These are phyloP conservation scores for Tricholaema leucomelas DNA, from an alignment of 2,113 vertebrate genomes.

Conservation along the genomic window DNA sequence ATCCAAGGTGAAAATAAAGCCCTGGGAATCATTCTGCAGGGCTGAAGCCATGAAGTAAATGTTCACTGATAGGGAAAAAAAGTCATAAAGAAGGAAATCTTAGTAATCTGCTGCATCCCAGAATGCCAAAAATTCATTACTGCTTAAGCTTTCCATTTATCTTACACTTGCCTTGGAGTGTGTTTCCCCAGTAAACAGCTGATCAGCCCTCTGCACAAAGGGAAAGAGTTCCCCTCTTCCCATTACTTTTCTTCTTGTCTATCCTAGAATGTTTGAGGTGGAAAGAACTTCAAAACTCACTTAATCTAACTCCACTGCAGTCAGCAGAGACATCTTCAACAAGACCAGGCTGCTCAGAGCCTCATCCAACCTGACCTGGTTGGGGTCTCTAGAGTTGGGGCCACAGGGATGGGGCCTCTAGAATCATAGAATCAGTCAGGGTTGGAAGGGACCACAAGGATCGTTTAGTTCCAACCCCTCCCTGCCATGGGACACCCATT, in stretches of 20 bases:
- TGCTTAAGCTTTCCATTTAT: background rate
- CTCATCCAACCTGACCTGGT: no score
- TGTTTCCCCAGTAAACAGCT: conserved; percentile 3
- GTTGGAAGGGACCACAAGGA: no score
- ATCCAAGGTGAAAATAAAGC: background rate
- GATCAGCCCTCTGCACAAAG: conserved; percentile 44
- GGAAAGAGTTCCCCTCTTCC: conserved; percentile 27
- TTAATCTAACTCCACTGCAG: no score
- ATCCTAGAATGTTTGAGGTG: no score
- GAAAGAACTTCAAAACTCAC: no score
- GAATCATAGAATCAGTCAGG: no score
- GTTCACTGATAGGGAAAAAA: background rate
- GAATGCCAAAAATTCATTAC: background rate
- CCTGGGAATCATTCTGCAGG: background rate
- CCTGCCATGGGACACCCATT: no score
- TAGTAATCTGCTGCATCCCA: background rate
- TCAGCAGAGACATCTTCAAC: no score
- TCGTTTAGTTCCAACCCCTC: no score
- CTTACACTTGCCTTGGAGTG: background rate
- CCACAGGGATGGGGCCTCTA: background rate
- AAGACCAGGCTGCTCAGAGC: no score
- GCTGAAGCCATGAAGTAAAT: background rate
- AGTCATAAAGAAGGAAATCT: background rate
- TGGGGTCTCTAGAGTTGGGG: no score
- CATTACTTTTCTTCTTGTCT: background rate